Conservation (phyloP, 2,888 invertebrate species). For the Pediacus dermestoides region DNA sequence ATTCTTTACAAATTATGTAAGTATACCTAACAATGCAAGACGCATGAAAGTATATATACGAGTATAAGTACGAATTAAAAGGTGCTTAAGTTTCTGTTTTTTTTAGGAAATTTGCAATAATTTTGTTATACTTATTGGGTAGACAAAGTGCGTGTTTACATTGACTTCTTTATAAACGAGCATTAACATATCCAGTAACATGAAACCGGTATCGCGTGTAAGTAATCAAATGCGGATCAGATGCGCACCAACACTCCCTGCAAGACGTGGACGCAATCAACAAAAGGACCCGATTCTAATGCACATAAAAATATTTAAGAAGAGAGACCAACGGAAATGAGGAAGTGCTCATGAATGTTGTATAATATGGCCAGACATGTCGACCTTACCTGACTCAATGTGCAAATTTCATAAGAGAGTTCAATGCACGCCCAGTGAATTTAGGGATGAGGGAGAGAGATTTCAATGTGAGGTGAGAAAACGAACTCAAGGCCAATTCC, state of each 20-base stretch:
- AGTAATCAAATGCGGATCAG: constrained; percentile 32
- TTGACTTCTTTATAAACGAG: constrained; percentile 15
- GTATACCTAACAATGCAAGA: too few species aligned
- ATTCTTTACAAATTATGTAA: too few species aligned
- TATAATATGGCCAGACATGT: constrained; percentile 11
- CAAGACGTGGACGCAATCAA: constrained; percentile 16
- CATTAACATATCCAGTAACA: constrained; percentile 31
- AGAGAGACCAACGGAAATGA: constrained; percentile 8
- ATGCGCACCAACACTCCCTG: constrained; percentile 19
- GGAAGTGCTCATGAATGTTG: constrained; percentile 13
- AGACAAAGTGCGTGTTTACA: too few species aligned
- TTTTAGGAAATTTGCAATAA: too few species aligned
- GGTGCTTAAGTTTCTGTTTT: too few species aligned
- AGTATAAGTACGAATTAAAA: too few species aligned
- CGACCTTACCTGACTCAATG: constrained; percentile 17
- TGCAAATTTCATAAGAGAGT: constrained; percentile 13
- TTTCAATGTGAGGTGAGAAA: constrained; percentile 2
- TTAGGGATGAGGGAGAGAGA: background rate
- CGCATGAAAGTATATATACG: too few species aligned
- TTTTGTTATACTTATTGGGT: too few species aligned
- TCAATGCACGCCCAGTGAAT: constrained; percentile 15
- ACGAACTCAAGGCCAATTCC: constrained; percentile 1
- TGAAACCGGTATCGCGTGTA: constrained; percentile 34
- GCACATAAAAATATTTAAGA: constrained; percentile 9
- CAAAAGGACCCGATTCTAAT: constrained; percentile 22